These are phyloP conservation scores for Lepus townsendii DNA, from an alignment of 2,797 vertebrate genomes.

Conservation along the genomic window DNA sequence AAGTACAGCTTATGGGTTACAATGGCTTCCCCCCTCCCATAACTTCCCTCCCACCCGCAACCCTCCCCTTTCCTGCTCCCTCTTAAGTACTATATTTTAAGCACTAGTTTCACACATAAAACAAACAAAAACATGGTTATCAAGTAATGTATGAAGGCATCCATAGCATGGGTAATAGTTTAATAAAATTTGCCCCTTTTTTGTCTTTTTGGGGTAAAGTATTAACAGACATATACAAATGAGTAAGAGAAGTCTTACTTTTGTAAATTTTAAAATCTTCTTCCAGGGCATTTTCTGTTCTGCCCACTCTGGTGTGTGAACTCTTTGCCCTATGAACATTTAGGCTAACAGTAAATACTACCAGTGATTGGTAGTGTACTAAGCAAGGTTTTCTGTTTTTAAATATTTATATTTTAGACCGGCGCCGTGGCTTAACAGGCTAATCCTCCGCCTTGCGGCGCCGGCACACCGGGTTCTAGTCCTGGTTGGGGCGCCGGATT, in stretches of 20 bases:
- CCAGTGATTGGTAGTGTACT: background rate
- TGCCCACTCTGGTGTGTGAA: conserved; percentile 2
- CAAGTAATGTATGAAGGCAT: background rate
- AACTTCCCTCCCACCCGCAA: too few species aligned
- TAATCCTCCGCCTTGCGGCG: too few species aligned
- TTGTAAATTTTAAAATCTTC: background rate
- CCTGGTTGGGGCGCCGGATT: too few species aligned
- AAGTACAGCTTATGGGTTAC: too few species aligned
- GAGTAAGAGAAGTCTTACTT: background rate
- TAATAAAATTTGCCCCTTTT: background rate
- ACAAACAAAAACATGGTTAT: background rate
- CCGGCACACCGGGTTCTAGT: too few species aligned
- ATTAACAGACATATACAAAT: conserved; percentile 16
- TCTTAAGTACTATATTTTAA: background rate
- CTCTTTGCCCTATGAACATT: conserved; percentile 21
- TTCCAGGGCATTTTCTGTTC: conserved; percentile 54
- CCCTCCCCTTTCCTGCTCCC: too few species aligned
- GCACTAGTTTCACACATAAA: background rate
- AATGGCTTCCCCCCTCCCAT: too few species aligned
- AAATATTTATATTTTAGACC: conserved; percentile 9
- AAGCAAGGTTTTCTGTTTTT: background rate
- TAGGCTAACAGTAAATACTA: background rate
- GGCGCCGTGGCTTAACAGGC: too few species aligned
- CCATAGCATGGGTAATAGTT: background rate
- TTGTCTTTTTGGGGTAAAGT: background rate